Base-by-base conservation (phyloP, 2,888 invertebrate genomes). In the Thumatha senex region DNA sequence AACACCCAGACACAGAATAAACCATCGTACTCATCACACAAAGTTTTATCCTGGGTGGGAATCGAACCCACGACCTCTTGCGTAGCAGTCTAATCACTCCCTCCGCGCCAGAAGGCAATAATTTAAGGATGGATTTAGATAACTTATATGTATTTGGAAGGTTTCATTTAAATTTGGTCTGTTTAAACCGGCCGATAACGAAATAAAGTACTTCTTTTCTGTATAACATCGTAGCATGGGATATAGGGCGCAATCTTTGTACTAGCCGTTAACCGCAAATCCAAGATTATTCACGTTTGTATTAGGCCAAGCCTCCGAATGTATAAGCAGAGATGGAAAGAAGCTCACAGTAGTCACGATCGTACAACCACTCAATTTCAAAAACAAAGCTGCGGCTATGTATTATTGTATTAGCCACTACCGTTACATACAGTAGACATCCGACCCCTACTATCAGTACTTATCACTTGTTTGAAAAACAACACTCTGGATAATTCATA, bases 361-460 rank as follows among this genome's bases (percentile, higher is more conserved):
- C 63, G 44, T 45, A 67, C 73, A 78, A 85, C 85, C 84, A 84
- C 86, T 87, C 89, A 86, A 89, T 89, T 87, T 84, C 83, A 78
- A 83, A 88, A 86, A 87, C 89, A 86, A 89, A 89, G 84, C 82
- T 73, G 75, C 73, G 74, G 78, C 78, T 79, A 80, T 81, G 78
- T 83, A 88, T 86, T 86, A 86, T 83, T 83, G 86, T 74, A 76
- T 71, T 72, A 67, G 72, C 65, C 56, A 85, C 90, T 89, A 89
- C 89, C 89, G 89, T 89, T 89, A 89, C 75, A 73, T 74, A 73
- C 70, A 74, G 66, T 62, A 52, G 54, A 51, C 57, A 54, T 53
- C 48, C 46, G 51, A 51, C 71, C 72, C 66, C 64, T 80, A 81
- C 84, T 61, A 78, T 52, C 58, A 53, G 42, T 40, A 54, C 54